Percentiles rank a stretch among this genome's conserved stretches.
These are phyloP conservation scores for Nephrotoma flavescens DNA, from an alignment of 2,888 invertebrate species.

Conservation along the genomic window DNA sequence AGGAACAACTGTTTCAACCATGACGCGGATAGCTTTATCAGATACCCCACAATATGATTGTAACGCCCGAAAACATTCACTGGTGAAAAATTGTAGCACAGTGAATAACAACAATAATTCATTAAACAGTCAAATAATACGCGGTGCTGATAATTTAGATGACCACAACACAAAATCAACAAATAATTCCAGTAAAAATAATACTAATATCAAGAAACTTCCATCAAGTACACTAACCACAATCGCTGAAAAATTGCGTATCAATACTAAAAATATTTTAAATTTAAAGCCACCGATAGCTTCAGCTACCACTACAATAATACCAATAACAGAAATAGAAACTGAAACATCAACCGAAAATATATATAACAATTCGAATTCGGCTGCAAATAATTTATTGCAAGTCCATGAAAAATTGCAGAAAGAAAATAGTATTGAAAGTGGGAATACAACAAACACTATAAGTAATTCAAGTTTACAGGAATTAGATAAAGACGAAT, in stretches of 20 bases:
- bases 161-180: not conserved
- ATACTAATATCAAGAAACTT: not conserved
- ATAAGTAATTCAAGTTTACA: constrained; percentile 65
- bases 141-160: not conserved
- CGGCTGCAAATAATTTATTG: not conserved
- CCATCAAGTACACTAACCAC: constrained; percentile 8
- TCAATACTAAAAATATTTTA: constrained; percentile 10
- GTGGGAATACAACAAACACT: constrained; percentile 21
- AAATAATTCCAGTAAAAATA: not conserved
- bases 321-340: not conserved
- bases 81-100: not conserved
- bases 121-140: not conserved
- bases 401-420: not conserved
- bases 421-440: constrained; percentile 9
- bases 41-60: not conserved
- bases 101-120: not conserved
- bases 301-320: not conserved
- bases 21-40: constrained; percentile 14
- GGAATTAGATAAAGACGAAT: constrained; percentile 51
- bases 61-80: not conserved
- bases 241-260: constrained; percentile 13
- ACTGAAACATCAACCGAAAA: not conserved
- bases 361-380: not conserved
- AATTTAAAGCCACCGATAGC: not conserved
- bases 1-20: constrained; percentile 23